phyloP scores from a whole-genome alignment of 2,797 vertebrate species.

The Philypnodon macrostomus region DNA sequence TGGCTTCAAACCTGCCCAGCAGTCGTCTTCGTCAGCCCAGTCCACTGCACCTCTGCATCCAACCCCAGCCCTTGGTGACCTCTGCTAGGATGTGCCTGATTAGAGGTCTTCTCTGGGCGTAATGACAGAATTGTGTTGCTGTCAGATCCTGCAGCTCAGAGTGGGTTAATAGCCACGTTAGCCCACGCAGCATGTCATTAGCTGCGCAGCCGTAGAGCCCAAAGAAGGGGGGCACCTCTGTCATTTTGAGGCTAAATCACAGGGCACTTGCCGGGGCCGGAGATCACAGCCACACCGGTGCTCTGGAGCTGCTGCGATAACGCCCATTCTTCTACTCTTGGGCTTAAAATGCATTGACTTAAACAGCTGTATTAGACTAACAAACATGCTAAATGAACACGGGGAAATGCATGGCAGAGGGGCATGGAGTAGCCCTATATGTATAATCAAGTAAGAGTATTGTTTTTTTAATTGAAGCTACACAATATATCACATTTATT shows the following conservation, averaged over 20 bases:
- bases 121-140: conserved; percentile 78
- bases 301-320: conserved; percentile 49
- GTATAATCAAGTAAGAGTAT: no score
- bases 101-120: conserved; percentile 73
- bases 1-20: neutral
- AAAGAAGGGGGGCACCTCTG: no score
- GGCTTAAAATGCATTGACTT: conserved; percentile 54
- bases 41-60: neutral
- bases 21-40: neutral
- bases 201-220: conserved; percentile 64
- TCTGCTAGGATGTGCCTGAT: conserved; percentile 62
- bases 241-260: conserved; percentile 76
- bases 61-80: conserved; percentile 24
- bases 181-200: conserved; percentile 76
- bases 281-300: conserved; percentile 58
- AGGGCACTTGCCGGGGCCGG: conserved; percentile 60
- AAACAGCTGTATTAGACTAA: no score
- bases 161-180: conserved; percentile 79
- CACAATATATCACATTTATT: no score
- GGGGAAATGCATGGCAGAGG: no score
- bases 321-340: conserved; percentile 39
- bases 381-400: conserved; percentile 50
- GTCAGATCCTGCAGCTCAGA: conserved; percentile 70
- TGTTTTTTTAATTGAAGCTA: no score
- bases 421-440: no score